A percentile compares a stretch with the other conserved stretches of the same genome.
Evolutionary conservation across 2,797 vertebrate species (phyloP).

Genomic region (Cichlasoma orientale): DNA sequence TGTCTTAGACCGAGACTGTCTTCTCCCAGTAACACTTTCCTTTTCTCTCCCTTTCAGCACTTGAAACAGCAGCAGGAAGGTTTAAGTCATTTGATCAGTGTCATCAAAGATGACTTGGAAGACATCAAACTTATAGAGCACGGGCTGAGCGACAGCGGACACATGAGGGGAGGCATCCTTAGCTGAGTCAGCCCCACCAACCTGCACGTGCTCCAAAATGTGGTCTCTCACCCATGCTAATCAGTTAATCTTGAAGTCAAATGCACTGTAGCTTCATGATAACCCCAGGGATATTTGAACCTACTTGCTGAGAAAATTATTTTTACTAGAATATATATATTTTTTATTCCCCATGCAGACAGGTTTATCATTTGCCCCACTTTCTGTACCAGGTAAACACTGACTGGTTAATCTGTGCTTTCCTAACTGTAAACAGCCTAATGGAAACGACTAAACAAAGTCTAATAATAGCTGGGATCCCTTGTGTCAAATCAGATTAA

Average conservation of each 20-base stretch:
- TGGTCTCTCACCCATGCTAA: neutral
- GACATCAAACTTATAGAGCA: constrained; percentile 97
- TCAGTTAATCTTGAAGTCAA: neutral
- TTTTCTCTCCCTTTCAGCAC: constrained; percentile 80
- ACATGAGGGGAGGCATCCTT: constrained; percentile 88
- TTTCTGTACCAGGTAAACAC: constrained; percentile 19
- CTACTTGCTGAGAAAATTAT: neutral
- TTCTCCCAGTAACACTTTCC: neutral
- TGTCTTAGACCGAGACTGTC: neutral
- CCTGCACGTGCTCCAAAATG: constrained; percentile 4
- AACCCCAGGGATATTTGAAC: neutral
- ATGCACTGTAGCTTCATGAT: neutral
- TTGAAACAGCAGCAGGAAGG: constrained; percentile 98
- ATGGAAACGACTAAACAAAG: constrained; percentile 38
- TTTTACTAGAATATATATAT: neutral
- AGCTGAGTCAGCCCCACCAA: constrained; percentile 80
- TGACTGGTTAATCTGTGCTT: constrained; percentile 31
- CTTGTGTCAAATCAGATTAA: constrained; percentile 54
- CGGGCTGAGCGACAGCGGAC: constrained; percentile 89
- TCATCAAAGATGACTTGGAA: constrained; percentile 96
- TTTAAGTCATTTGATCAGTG: constrained; percentile 93
- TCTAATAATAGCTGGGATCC: constrained; percentile 53
- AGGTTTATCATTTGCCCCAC: neutral
- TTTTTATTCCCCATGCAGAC: neutral
- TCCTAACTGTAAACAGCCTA: constrained; percentile 17